These are phyloP conservation scores for Cryptoblepharus egeriae DNA, from an alignment of 2,797 vertebrate genomes.

Conservation along the genomic window DNA sequence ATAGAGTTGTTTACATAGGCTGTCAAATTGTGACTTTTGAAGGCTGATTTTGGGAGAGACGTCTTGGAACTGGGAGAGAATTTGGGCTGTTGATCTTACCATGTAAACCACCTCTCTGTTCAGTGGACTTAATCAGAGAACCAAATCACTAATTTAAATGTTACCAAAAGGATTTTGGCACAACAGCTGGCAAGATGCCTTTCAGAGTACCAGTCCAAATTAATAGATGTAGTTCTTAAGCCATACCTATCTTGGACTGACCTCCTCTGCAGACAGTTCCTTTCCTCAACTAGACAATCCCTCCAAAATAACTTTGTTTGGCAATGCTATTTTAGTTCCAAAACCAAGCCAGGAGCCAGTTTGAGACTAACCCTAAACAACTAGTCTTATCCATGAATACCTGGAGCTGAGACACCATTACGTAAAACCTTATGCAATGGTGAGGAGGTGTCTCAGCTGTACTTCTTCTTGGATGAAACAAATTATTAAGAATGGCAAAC, in stretches of 20 bases:
- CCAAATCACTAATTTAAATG: neutral
- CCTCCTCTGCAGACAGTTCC: neutral
- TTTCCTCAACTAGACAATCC: no score
- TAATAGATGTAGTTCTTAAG: neutral
- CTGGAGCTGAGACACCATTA: no score
- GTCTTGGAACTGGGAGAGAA: neutral
- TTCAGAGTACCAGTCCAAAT: neutral
- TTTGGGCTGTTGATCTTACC: conserved; percentile 2
- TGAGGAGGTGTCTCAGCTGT: no score
- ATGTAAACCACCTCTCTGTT: neutral
- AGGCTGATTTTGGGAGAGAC: neutral
- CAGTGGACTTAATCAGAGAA: neutral
- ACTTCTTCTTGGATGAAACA: no score
- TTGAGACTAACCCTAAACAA: no score
- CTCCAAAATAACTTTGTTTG: no score
- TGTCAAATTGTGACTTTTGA: conserved; percentile 12
- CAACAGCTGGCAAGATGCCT: neutral
- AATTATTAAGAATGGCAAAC: no score
- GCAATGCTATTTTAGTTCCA: no score
- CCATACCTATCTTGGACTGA: neutral
- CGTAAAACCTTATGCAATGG: no score
- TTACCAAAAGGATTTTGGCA: neutral
- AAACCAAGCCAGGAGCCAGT: no score
- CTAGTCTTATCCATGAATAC: no score
- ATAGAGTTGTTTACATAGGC: conserved; percentile 9